Evolutionary conservation across 2,888 invertebrate genomes (phyloP).

Genomic region (Yponomeuta cagnagella): DNA sequence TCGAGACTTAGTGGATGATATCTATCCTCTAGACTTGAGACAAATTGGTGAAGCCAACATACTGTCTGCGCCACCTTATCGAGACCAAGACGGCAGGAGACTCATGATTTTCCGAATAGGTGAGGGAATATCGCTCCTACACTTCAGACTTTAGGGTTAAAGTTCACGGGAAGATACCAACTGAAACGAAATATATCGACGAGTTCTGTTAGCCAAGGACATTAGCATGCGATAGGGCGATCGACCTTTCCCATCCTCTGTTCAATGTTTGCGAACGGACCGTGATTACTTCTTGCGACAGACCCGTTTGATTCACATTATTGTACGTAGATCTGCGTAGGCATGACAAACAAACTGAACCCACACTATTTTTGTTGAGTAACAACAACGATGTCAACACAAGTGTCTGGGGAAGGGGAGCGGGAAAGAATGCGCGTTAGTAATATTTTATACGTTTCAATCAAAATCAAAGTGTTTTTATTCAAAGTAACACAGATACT

Average conservation of each 20-base stretch:
- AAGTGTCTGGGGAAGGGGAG: no score
- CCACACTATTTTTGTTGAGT: neutral
- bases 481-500: no score
- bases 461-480: no score
- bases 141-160: neutral
- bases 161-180: neutral
- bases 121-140: slow-evolving; percentile 30
- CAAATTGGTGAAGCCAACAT: slow-evolving; percentile 81
- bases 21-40: slow-evolving; percentile 79
- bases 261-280: neutral
- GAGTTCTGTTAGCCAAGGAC: neutral
- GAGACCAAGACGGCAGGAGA: slow-evolving; percentile 83
- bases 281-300: neutral
- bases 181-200: neutral
- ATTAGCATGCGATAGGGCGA: neutral
- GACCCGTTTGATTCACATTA: neutral
- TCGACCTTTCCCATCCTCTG: neutral
- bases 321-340: neutral
- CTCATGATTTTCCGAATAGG: slow-evolving; percentile 84
- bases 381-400: neutral
- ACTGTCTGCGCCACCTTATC: slow-evolving; percentile 83
- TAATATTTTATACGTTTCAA: no score
- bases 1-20: slow-evolving; percentile 79
- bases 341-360: neutral
- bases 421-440: no score